Evolutionary conservation across 2,888 invertebrate genomes (phyloP).

Genomic region (Hirtodrosophila duncani): DNA sequence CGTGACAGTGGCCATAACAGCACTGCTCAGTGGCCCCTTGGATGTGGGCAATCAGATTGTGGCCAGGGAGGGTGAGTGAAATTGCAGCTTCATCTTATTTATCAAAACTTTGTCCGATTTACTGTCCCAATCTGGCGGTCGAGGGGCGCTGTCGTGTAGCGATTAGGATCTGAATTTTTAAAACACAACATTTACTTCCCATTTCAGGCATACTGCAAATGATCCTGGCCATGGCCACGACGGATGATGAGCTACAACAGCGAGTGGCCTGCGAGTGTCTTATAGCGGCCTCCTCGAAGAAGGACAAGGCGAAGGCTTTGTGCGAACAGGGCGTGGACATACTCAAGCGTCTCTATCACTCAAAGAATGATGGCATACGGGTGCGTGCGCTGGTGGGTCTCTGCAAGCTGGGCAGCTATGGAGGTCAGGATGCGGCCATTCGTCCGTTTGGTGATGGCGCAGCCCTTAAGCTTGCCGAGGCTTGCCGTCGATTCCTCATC

Average conservation of each 20-base stretch:
- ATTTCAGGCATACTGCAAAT: constrained; percentile 88
- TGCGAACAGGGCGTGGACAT: constrained; percentile 94
- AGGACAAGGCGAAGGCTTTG: constrained; percentile 95
- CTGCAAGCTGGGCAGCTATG: constrained; percentile 96
- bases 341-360: constrained; percentile 94
- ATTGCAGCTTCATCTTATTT: no score
- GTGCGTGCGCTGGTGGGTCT: constrained; percentile 94
- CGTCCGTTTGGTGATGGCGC: constrained; percentile 97
- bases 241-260: constrained; percentile 93
- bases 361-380: constrained; percentile 92
- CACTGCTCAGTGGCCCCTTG: constrained; percentile 92
- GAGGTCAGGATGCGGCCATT: constrained; percentile 96
- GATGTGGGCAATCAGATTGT: constrained; percentile 94
- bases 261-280: constrained; percentile 97
- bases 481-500: constrained; percentile 93
- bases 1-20: constrained; percentile 91
- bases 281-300: constrained; percentile 97
- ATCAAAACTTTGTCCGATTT: no score
- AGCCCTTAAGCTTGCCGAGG: constrained; percentile 93
- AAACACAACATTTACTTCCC: not conserved
- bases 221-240: constrained; percentile 97
- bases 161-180: no score
- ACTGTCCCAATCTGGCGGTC: no score
- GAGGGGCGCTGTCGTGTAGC: no score
- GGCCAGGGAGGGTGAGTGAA: constrained; percentile 84